Evolutionary conservation across 2,797 vertebrate genomes (phyloP), one percentile per base, ranked within the genome.

Genomic region (Danio jaintianensis): DNA sequence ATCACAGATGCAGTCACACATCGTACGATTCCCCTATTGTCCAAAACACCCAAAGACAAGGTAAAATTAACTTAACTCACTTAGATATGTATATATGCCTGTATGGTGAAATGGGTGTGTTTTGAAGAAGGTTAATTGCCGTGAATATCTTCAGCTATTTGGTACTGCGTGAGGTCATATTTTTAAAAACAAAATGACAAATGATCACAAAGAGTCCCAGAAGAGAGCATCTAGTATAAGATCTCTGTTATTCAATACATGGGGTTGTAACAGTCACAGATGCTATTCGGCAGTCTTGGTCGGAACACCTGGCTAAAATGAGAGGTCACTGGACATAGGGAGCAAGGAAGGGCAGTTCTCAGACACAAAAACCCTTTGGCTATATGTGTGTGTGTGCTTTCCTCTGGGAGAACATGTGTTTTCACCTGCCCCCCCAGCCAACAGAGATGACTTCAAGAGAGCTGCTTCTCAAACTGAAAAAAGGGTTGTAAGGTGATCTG

Each of bases 371-470:
- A 36, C 56, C 69, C 70, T 56, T 58, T 74, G 73, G 83, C 76
- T 77, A 40, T 69, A 55, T 83, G 77, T 63, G 36, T 73, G 61
- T 43, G 29, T 82, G 50, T 69, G 45, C 50, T 58, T 66, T 82
- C 74, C 64, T 80, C 45, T 61, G 61, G 73, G 52, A 74, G 83
- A 81, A 86, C 66, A 86, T 81, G 83, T 80, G 84, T 84, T 82
- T 73, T 82, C 22, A 78, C 67, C 80, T 78, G 79, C 55, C 75
- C 81, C 76, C 83, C 68, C 52, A 58, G 45, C 38, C 66, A 71
- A 64, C 61, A 79, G 62, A 64, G 47, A 52, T 75, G 78, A 63
- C 15, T 62, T 79, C 67, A 66, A 82, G 74, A 87, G 63, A 75
- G 64, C 53, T 22, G 68, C 67, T 47, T 83, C 83, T 76, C 74